These are phyloP conservation scores for Seriola quinqueradiata DNA, from an alignment of 2,113 vertebrate species.

Conservation along the genomic window DNA sequence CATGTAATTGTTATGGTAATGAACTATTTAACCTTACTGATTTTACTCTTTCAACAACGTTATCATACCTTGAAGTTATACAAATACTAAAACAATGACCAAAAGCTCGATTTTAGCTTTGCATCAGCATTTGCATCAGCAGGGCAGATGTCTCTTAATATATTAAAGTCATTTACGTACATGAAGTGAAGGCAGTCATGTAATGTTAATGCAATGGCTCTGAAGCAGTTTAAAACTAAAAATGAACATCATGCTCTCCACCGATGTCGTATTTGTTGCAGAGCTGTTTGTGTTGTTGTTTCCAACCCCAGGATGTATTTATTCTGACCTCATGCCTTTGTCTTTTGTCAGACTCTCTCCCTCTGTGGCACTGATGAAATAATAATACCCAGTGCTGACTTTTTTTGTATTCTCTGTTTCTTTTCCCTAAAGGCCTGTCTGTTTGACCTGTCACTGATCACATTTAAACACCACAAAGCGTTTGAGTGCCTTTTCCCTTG, in stretches of 20 bases:
- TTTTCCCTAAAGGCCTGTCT: constrained; percentile 51
- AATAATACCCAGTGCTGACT: constrained; percentile 47
- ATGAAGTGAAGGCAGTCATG: neutral
- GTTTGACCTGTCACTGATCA: constrained; percentile 67
- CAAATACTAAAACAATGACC: too few species aligned
- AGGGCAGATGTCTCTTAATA: constrained; percentile 8
- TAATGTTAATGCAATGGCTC: neutral
- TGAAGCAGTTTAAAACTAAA: neutral
- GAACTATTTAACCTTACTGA: neutral
- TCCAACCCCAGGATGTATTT: neutral
- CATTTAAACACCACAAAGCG: constrained; percentile 57
- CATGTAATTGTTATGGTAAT: neutral
- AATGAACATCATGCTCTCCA: neutral
- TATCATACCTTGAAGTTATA: neutral
- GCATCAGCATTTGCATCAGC: neutral
- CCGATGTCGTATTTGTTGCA: neutral
- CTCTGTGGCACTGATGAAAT: constrained; percentile 57
- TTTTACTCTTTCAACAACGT: neutral
- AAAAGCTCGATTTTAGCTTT: neutral
- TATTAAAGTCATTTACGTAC: neutral
- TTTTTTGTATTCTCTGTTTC: constrained; percentile 26
- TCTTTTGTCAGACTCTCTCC: constrained; percentile 41
- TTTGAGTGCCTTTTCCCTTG: constrained; percentile 33
- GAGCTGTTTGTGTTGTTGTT: neutral
- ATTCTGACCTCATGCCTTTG: constrained; percentile 38